These are phyloP conservation scores for Autographa pulchrina DNA, from an alignment of 2,888 invertebrate species.

Conservation along the genomic window DNA sequence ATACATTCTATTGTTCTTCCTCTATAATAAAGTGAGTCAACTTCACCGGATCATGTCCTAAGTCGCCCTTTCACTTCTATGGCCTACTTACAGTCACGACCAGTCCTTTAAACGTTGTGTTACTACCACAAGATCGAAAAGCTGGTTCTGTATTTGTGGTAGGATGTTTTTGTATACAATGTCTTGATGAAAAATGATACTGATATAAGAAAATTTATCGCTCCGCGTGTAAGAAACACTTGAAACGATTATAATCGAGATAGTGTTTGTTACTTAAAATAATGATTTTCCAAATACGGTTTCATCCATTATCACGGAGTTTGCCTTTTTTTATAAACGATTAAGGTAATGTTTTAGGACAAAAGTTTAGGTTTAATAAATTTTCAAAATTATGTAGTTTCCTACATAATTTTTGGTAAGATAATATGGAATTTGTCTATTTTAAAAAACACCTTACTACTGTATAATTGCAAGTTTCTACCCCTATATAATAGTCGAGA, in stretches of 20 bases:
- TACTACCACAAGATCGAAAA: conserved; percentile 21
- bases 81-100: conserved; percentile 80
- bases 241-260: not conserved
- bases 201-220: not conserved
- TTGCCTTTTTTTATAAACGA: no score
- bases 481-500: not conserved
- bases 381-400: no score
- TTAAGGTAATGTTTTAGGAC: no score
- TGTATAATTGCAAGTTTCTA: no score
- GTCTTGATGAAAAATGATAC: not conserved
- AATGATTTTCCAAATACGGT: no score
- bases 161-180: conserved; percentile 2
- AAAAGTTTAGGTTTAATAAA: no score
- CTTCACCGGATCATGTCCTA: conserved; percentile 56
- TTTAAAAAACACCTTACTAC: no score
- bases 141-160: not conserved
- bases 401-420: no score
- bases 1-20: conserved; percentile 32
- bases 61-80: conserved; percentile 80
- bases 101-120: conserved; percentile 61
- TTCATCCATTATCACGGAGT: no score
- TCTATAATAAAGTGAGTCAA: conserved; percentile 27
- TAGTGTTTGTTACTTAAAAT: no score
- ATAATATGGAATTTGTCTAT: no score
- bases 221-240: no score